A percentile compares a stretch with the other conserved stretches of the same genome.
These are phyloP conservation scores for Oreonectes daqikongensis DNA, from an alignment of 2,797 vertebrate species.

Conservation along the genomic window DNA sequence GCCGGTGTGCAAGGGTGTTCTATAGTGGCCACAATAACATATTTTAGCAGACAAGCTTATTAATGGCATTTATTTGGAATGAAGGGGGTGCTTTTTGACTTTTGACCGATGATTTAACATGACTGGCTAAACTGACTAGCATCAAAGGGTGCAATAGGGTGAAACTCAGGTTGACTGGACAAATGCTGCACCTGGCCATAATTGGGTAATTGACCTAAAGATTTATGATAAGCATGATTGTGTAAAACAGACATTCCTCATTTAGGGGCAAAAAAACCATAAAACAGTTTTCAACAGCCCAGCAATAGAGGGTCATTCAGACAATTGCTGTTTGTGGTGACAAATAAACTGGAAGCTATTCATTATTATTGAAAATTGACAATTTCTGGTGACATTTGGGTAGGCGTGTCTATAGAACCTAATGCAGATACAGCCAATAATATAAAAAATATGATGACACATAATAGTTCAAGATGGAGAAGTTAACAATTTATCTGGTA, in stretches of 20 bases:
- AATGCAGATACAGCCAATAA: neutral
- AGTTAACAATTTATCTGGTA: neutral
- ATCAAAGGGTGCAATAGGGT: constrained; percentile 46
- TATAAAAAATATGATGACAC: neutral
- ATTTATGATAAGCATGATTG: constrained; percentile 46
- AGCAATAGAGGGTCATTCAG: neutral
- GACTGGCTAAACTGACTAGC: constrained; percentile 29
- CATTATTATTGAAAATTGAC: neutral
- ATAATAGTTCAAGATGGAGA: neutral
- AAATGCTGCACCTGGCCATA: constrained; percentile 42
- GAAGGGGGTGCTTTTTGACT: constrained; percentile 24
- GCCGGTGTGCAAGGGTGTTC: constrained; percentile 51
- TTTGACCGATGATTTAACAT: constrained; percentile 34
- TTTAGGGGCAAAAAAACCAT: neutral
- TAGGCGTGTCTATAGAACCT: neutral
- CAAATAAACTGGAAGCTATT: neutral
- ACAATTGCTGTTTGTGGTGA: neutral
- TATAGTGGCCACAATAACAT: constrained; percentile 45
- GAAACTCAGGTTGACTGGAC: constrained; percentile 30
- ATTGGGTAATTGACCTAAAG: constrained; percentile 30
- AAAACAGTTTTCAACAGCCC: neutral
- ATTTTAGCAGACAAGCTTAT: constrained; percentile 32
- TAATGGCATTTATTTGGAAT: constrained; percentile 46
- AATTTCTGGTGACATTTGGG: neutral
- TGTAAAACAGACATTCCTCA: constrained; percentile 26